phyloP scores from a whole-genome alignment of 2,797 vertebrate genomes.

The Gobionotothen gibberifrons region DNA sequence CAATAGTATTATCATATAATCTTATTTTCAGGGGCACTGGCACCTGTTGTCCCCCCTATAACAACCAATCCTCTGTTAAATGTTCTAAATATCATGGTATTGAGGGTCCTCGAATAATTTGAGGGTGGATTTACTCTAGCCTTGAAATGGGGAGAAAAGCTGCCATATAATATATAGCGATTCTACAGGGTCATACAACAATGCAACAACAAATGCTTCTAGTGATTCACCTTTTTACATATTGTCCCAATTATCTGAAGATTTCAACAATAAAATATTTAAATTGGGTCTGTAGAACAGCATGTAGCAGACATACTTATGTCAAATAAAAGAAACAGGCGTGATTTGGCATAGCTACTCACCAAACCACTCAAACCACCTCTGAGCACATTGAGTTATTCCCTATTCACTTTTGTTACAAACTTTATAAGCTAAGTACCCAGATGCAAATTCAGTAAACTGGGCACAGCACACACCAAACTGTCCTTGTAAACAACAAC shows the following conservation, averaged over 20 bases:
- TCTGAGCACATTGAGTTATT: not conserved
- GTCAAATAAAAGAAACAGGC: not conserved
- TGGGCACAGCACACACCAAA: not conserved
- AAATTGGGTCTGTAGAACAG: not conserved
- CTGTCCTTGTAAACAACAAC: conserved; percentile 14
- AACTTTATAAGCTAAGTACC: conserved; percentile 18
- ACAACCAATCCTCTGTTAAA: too few species aligned
- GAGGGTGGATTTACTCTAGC: too few species aligned
- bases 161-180: too few species aligned
- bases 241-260: not conserved
- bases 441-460: conserved; percentile 24
- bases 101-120: too few species aligned
- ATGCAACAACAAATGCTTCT: too few species aligned
- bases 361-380: not conserved
- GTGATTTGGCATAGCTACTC: not conserved
- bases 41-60: too few species aligned
- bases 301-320: not conserved
- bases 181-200: too few species aligned
- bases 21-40: too few species aligned
- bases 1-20: too few species aligned
- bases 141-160: too few species aligned
- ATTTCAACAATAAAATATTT: not conserved
- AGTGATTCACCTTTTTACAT: too few species aligned
- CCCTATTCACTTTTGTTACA: conserved; percentile 9
- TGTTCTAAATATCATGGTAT: too few species aligned